Percentiles rank a stretch among this genome's conserved stretches.
Evolutionary conservation across 2,797 vertebrate genomes (phyloP).

Genomic region (Tapera naevia): DNA sequence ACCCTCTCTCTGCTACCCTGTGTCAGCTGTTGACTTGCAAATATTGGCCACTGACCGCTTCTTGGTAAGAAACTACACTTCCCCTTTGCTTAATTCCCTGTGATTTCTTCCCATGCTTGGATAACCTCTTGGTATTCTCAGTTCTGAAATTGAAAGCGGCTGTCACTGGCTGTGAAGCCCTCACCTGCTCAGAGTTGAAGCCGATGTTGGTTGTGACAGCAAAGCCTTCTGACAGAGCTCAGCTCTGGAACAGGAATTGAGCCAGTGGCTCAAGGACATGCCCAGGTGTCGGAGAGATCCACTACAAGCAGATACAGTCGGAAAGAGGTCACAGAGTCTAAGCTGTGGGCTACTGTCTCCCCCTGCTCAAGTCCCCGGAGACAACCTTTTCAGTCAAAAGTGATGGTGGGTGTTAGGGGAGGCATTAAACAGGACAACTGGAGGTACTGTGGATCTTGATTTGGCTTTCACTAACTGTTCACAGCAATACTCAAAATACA

Average conservation of each 20-base stretch:
- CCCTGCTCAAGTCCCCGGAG: not conserved
- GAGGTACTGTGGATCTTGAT: not conserved
- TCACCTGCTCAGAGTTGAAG: not conserved
- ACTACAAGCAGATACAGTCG: not conserved
- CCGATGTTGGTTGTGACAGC: not conserved
- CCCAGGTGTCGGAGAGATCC: not conserved
- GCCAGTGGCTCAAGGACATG: not conserved
- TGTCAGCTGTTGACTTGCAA: not conserved
- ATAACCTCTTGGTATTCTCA: not conserved
- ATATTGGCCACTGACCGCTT: not conserved
- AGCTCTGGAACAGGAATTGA: not conserved
- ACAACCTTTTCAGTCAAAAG: not conserved
- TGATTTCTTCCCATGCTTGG: not conserved
- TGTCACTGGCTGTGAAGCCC: not conserved
- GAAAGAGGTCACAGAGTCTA: not conserved
- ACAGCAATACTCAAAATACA: not conserved
- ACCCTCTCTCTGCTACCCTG: not conserved
- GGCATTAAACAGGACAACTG: not conserved
- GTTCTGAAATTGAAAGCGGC: constrained; percentile 9
- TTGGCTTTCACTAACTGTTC: not conserved
- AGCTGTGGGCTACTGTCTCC: not conserved
- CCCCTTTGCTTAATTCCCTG: not conserved
- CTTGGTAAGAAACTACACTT: not conserved
- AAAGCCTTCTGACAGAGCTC: not conserved
- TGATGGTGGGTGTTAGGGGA: not conserved